Percentiles rank a stretch among this genome's conserved stretches.
phyloP scores from a whole-genome alignment of 2,113 vertebrate genomes.

The Orycteropus afer region DNA sequence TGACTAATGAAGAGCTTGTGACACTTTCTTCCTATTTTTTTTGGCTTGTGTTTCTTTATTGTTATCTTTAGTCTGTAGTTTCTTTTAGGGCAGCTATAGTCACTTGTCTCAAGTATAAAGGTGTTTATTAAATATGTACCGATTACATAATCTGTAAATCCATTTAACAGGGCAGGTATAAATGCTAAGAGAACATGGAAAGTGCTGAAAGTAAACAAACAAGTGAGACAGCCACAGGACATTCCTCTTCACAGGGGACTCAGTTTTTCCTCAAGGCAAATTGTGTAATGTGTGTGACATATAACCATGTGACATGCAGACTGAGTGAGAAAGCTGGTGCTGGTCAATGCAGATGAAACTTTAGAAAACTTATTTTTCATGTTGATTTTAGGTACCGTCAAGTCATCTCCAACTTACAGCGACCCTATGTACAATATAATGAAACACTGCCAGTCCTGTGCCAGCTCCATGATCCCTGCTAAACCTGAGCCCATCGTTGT shows the following conservation, averaged over 20 bases:
- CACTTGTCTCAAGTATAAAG: neutral
- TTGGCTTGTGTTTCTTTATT: neutral
- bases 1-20: neutral
- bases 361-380: neutral
- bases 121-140: neutral
- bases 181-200: neutral
- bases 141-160: neutral
- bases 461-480: too few relatives aligned
- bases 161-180: neutral
- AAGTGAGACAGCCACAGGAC: neutral
- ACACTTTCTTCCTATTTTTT: neutral
- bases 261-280: fast-evolving
- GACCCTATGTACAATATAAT: too few relatives aligned
- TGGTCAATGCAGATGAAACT: too few relatives aligned
- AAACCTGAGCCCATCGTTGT: too few relatives aligned
- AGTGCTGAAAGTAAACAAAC: neutral
- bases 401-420: too few relatives aligned
- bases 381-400: too few relatives aligned
- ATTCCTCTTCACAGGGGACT: neutral
- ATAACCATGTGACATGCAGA: neutral
- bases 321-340: neutral
- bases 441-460: too few relatives aligned
- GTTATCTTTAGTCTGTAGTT: neutral
- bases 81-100: neutral
- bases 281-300: fast-evolving